These are phyloP conservation scores for Eufriesea mexicana DNA, from an alignment of 1,140 invertebrate species.

Conservation along the genomic window DNA sequence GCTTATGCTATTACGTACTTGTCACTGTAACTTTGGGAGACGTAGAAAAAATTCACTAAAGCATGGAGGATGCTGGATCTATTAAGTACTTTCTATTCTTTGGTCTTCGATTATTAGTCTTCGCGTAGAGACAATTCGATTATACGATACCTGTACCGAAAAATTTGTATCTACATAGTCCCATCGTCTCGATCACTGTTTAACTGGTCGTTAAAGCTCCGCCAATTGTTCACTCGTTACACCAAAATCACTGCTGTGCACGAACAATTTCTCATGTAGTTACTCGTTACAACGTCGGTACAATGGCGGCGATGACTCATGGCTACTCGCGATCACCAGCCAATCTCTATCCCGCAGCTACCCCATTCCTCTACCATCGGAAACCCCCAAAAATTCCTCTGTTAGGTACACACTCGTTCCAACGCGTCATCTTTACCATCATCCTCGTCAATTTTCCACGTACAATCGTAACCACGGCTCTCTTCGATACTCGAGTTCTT, in stretches of 20 bases:
- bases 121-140: not conserved
- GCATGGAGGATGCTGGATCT: not conserved
- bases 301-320: constrained; percentile 29
- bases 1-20: not conserved
- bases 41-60: not conserved
- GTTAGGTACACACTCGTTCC: not conserved
- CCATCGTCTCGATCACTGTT: not conserved
- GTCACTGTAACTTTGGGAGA: not conserved
- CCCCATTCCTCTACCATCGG: not conserved
- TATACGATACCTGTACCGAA: not conserved
- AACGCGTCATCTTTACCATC: not conserved
- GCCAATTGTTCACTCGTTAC: not conserved
- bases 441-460: not conserved
- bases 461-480: not conserved
- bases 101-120: not conserved
- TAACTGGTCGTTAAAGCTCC: no score
- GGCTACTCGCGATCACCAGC: not conserved
- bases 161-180: not conserved
- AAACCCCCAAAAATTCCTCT: not conserved
- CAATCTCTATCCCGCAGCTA: not conserved
- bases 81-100: constrained; percentile 2
- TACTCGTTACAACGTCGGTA: not conserved
- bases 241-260: not conserved
- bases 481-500: no score
- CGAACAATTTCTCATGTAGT: not conserved